Evolutionary conservation across 2,113 vertebrate genomes (phyloP), one percentile per base, ranked within the genome.

Genomic region (Egretta garzetta): DNA sequence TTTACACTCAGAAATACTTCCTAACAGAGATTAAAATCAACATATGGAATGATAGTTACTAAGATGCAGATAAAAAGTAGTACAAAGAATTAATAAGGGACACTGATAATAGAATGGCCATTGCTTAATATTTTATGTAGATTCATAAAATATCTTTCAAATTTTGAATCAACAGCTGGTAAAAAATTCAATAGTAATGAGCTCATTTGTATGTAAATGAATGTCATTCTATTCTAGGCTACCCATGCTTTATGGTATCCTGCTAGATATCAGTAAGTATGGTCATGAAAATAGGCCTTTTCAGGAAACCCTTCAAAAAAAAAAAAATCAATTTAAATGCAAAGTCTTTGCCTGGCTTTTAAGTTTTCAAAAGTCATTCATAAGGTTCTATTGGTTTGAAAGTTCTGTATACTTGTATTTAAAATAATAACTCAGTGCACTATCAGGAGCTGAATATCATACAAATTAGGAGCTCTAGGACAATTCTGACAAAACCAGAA

Each of bases 131-230:
- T 95, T 97, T 98, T 92, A 96, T 94, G 93, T 90, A 96, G 88
- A 92, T 93, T 97, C 83, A 91, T 97, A 95, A 96, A 96, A 85
- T 43, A 79, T 93, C 71, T 92, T 96, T 95, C 82, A 96, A 62
- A 95, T 92, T 96, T 96, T 93, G 92, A 96, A 96, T 96, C 97
- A 97, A 97, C 94, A 95, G 83, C 88, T 92, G 91, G 73, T 86
- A 59, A 93, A 96, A 90, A 96, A 94, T 72, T 84, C 96, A 91
- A 27, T 94, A 84, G 90, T 97, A 97, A 98, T 96, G 96, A 96
- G 84, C 74, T 97, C 96, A 96, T 97, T 97, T 98, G 90, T 97
- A 97, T 98, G 97, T 92, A 98, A 97, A 97, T 98, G 86, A 91
- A 81, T 95, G 96, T 88, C 90, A 93, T 86, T 96, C 93, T 90